A percentile compares a stretch with the other conserved stretches of the same genome.
Evolutionary conservation across 2,113 vertebrate species (phyloP).

Genomic region (Pseudolaguvia tuberculata): DNA sequence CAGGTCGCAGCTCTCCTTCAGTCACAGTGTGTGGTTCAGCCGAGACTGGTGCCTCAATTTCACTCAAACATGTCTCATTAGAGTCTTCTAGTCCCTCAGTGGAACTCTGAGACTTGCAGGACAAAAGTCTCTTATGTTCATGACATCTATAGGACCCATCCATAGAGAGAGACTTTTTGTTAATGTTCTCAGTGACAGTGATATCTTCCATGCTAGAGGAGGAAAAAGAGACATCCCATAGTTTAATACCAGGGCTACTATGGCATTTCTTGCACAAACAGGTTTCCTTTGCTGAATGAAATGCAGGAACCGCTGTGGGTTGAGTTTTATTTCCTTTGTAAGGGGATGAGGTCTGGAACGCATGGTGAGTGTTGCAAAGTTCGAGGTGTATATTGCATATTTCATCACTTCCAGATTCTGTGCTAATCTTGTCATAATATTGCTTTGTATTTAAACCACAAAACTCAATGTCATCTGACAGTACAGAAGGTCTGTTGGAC

Average conservation of each 20-base stretch:
- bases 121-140: conserved; percentile 68
- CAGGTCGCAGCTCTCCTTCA: conserved; percentile 62
- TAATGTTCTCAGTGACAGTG: conserved; percentile 60
- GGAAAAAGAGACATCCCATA: conserved; percentile 66
- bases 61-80: conserved; percentile 82
- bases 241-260: conserved; percentile 41
- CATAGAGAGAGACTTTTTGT: conserved; percentile 57
- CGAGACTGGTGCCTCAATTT: conserved; percentile 70
- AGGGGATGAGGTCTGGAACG: conserved; percentile 91
- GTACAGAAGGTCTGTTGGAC: conserved; percentile 89
- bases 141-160: conserved; percentile 49
- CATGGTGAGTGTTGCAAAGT: conserved; percentile 63
- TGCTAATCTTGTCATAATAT: conserved; percentile 50
- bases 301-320: conserved; percentile 37
- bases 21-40: conserved; percentile 41
- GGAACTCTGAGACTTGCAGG: conserved; percentile 76
- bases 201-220: conserved; percentile 71
- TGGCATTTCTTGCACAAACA: conserved; percentile 65
- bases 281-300: conserved; percentile 52
- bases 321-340: conserved; percentile 73
- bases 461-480: conserved; percentile 87
- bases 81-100: conserved; percentile 85
- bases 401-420: conserved; percentile 52
- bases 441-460: conserved; percentile 68
- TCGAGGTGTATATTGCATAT: conserved; percentile 54